Percentiles rank a stretch among this genome's conserved stretches.
phyloP scores from a whole-genome alignment of 92 coral and sea anemone genomes.

The Zoanthus gigantus region DNA sequence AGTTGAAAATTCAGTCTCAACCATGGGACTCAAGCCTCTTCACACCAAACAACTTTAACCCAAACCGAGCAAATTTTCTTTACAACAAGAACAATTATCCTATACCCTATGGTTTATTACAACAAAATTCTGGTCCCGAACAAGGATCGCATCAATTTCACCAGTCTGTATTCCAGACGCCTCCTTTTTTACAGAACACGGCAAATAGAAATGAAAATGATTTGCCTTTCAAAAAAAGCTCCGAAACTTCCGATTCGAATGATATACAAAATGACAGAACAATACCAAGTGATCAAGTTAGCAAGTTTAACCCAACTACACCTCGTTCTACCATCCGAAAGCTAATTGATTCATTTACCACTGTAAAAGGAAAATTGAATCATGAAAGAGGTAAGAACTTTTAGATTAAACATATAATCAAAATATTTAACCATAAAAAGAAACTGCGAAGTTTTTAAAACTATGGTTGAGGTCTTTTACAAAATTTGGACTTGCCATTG shows the following conservation, averaged over 20 bases:
- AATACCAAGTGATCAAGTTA: conserved; percentile 59
- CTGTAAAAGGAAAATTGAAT: conserved; percentile 13
- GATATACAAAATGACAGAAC: conserved; percentile 10
- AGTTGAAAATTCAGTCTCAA: neutral
- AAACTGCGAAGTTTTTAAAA: no score
- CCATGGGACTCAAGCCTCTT: neutral
- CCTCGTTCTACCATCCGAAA: conserved; percentile 50
- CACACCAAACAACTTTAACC: neutral
- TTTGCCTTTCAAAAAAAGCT: neutral
- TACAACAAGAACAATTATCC: neutral
- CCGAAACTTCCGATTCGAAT: neutral
- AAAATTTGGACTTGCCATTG: no score
- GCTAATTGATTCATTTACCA: neutral
- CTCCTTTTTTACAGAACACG: neutral
- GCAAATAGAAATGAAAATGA: conserved; percentile 21
- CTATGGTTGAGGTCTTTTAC: no score
- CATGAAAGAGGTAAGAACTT: neutral
- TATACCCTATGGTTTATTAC: neutral
- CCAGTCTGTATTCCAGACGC: neutral
- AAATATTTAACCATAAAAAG: neutral
- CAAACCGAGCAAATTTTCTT: neutral
- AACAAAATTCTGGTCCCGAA: neutral
- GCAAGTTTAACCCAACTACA: conserved; percentile 67
- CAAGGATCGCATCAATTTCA: neutral
- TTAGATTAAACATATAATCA: neutral